Conservation (phyloP, 2,113 vertebrate species). For the Cephalopholis sonnerati region DNA sequence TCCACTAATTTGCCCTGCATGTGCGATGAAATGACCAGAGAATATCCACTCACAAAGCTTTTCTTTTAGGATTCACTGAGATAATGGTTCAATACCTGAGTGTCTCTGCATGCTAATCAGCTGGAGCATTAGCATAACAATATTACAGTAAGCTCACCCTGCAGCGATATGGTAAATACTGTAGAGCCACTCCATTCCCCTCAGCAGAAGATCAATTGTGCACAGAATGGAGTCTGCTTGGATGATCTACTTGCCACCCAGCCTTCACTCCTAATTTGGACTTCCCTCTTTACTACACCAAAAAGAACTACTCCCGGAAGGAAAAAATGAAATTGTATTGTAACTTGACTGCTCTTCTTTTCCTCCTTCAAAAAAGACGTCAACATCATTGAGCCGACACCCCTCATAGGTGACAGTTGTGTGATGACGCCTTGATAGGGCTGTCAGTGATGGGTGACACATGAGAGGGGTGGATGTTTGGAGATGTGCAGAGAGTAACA, state of each 20-base stretch:
- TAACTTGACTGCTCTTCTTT: slow-evolving; percentile 18
- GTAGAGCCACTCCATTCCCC: slow-evolving; percentile 18
- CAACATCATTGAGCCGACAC: slow-evolving; percentile 42
- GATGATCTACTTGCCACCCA: neutral
- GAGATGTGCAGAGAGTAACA: slow-evolving; percentile 6
- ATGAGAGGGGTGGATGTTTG: slow-evolving; percentile 25
- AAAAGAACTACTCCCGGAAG: slow-evolving; percentile 23
- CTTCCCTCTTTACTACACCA: slow-evolving; percentile 7
- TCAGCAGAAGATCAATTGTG: slow-evolving; percentile 31
- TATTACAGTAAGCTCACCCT: slow-evolving; percentile 31
- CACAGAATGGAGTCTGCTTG: slow-evolving; percentile 16
- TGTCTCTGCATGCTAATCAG: slow-evolving; percentile 47
- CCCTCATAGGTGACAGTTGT: slow-evolving; percentile 43
- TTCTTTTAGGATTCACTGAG: slow-evolving; percentile 28
- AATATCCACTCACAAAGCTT: slow-evolving; percentile 31
- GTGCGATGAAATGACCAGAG: neutral
- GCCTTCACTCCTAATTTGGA: slow-evolving; percentile 60
- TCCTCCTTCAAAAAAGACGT: slow-evolving; percentile 32
- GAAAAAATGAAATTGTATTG: slow-evolving; percentile 5
- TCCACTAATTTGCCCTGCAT: neutral
- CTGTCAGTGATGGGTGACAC: slow-evolving; percentile 55
- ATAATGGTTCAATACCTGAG: slow-evolving; percentile 21
- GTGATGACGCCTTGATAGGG: slow-evolving; percentile 59
- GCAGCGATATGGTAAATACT: slow-evolving; percentile 40
- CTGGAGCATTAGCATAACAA: slow-evolving; percentile 58